Evolutionary conservation across 2,888 invertebrate genomes (phyloP), one percentile per base, ranked within the genome.

Genomic region (Girardia tigrina): DNA sequence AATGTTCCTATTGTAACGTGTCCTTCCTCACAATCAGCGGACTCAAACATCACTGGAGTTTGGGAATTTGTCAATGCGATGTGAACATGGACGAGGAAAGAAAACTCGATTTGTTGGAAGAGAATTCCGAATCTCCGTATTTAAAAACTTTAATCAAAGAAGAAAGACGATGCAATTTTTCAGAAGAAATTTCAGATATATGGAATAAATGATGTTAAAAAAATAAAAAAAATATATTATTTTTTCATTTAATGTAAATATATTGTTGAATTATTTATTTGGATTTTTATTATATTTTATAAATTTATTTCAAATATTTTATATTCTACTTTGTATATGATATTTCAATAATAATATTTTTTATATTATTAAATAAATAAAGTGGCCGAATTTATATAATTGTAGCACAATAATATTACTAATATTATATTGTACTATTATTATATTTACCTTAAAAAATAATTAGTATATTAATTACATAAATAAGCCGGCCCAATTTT

Each of bases 181-280:
- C 56, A 56, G 56, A 56, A n/a, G 56, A 56, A 56, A 56, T 56
- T 56, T 56, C 56, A 56, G 56, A 56, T 56, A 56, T 56, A 12
- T 56, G 56, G 56, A 56, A 56, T 16, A 56, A 56, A 56, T 56
- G n/a, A 56, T 36, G 12, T 36, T 36, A 36, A 12, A 36, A 36
- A 36, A n/a, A n/a, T n/a, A n/a, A n/a, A n/a, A n/a, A n/a, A n/a
- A n/a, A n/a, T n/a, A n/a, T n/a, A n/a, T n/a, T n/a, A n/a, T n/a
- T n/a, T n/a, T n/a, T n/a, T n/a, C n/a, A n/a, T n/a, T n/a, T n/a
- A n/a, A n/a, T n/a, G n/a, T n/a, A n/a, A n/a, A n/a, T n/a, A n/a
- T n/a, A n/a, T n/a, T n/a, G n/a, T n/a, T n/a, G n/a, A n/a, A n/a
- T n/a, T n/a, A n/a, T n/a, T n/a, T n/a, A n/a, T n/a, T n/a, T n/a